Evolutionary conservation across 2,797 vertebrate species (phyloP).

Genomic region (Triplophysa yarkandensis): DNA sequence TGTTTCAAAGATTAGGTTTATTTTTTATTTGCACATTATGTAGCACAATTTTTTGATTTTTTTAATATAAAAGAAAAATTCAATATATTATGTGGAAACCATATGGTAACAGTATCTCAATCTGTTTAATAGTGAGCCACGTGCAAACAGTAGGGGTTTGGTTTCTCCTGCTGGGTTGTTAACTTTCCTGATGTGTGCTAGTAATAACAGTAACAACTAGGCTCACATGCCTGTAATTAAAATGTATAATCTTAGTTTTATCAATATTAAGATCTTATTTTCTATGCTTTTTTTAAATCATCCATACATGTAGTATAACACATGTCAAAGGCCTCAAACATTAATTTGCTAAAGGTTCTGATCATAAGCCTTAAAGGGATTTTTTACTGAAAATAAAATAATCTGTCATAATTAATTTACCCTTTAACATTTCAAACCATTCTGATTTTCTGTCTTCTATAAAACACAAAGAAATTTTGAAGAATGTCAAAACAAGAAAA

Average conservation of each 20-base stretch:
- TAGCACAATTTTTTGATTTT: background rate
- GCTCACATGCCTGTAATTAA: conserved; percentile 34
- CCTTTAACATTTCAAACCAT: too few relatives aligned
- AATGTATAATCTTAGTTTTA: conserved; percentile 3
- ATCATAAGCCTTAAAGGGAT: too few relatives aligned
- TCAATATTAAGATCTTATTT: background rate
- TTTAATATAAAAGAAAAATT: background rate
- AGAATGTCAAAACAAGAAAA: too few relatives aligned
- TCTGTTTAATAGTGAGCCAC: background rate
- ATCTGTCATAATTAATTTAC: too few relatives aligned
- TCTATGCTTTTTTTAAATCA: too few relatives aligned
- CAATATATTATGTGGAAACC: background rate
- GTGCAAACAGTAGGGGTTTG: background rate
- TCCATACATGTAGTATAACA: too few relatives aligned
- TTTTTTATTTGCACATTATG: background rate
- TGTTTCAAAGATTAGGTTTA: background rate
- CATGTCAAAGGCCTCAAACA: too few relatives aligned
- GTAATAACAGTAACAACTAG: conserved; percentile 27
- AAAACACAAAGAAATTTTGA: too few relatives aligned
- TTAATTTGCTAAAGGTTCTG: too few relatives aligned
- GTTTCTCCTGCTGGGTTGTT: background rate
- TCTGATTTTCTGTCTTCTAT: too few relatives aligned
- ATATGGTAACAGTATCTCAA: background rate
- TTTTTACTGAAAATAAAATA: too few relatives aligned
- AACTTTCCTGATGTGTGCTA: background rate